phyloP scores from a whole-genome alignment of 2,113 vertebrate species.

The Scolopax mira region DNA sequence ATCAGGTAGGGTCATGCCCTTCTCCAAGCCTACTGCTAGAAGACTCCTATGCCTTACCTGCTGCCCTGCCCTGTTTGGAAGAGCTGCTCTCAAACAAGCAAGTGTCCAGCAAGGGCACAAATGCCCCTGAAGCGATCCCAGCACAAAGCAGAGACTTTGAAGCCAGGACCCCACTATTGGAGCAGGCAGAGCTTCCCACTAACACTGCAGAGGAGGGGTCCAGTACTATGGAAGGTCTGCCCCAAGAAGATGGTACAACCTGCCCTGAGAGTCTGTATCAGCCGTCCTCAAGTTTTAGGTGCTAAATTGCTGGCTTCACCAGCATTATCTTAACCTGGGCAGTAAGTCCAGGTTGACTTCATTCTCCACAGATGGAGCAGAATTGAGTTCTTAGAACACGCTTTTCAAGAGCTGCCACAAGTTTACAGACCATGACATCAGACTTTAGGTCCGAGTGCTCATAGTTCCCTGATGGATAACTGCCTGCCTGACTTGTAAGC shows the following conservation, averaged over 20 bases:
- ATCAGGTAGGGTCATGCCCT: not conserved
- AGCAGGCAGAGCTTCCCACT: not conserved
- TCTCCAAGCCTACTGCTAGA: not conserved
- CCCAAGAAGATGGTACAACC: not conserved
- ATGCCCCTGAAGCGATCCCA: not conserved
- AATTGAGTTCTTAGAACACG: not conserved
- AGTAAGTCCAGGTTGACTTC: not conserved
- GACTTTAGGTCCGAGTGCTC: not conserved
- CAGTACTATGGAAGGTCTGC: not conserved
- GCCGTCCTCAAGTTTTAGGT: not conserved
- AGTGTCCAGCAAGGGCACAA: not conserved
- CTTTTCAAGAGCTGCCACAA: not conserved
- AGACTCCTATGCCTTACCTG: not conserved
- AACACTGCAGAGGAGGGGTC: not conserved
- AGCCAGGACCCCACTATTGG: not conserved
- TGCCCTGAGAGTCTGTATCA: not conserved
- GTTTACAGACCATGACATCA: not conserved
- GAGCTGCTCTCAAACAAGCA: not conserved
- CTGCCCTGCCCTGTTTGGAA: not conserved
- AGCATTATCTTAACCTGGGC: not conserved
- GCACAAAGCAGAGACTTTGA: not conserved
- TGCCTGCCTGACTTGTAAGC: not conserved
- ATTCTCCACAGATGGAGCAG: not conserved
- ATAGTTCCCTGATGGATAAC: not conserved
- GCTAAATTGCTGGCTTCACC: not conserved